A percentile compares a stretch with the other conserved stretches of the same genome.
Conservation (phyloP, 1,140 invertebrate species). For the Drosophila lacteicornis region DNA sequence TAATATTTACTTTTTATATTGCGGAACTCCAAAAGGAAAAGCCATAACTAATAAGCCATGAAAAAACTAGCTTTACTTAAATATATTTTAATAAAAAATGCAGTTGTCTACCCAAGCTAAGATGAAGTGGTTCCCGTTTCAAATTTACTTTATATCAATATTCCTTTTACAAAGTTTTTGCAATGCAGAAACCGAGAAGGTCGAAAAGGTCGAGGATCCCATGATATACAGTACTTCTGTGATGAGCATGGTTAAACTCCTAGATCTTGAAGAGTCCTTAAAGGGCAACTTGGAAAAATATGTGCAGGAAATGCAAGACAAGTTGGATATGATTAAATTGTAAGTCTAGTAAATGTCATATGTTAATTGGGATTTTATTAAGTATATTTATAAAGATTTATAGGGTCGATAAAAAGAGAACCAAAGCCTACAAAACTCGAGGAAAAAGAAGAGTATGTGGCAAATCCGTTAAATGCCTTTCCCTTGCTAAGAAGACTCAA, state of each 20-base stretch:
- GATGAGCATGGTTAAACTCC: constrained; percentile 32
- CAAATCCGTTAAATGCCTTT: constrained; percentile 56
- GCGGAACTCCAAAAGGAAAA: background rate
- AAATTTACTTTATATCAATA: constrained; percentile 1
- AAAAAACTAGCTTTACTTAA: background rate
- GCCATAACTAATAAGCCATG: constrained; percentile 15
- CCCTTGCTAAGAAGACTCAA: constrained; percentile 39
- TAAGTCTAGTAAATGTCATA: background rate
- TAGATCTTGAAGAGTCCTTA: constrained; percentile 46
- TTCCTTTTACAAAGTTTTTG: background rate
- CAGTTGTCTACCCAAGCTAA: constrained; percentile 2
- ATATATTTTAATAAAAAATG: background rate
- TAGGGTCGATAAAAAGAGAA: constrained; percentile 14
- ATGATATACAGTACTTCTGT: constrained; percentile 42
- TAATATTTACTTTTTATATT: background rate
- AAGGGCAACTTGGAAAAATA: constrained; percentile 12
- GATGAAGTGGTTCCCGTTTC: constrained; percentile 23
- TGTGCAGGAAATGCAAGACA: constrained; percentile 39
- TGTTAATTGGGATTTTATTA: background rate
- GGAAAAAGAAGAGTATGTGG: constrained; percentile 33
- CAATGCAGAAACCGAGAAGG: background rate
- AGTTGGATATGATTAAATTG: constrained; percentile 43
- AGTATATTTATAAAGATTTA: constrained; percentile 6
- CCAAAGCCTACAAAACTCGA: background rate
- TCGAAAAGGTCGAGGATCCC: background rate